Percentiles rank a stretch among this genome's conserved stretches.
Evolutionary conservation across 2,888 invertebrate genomes (phyloP).

Genomic region (Ormyrus pomaceus): DNA sequence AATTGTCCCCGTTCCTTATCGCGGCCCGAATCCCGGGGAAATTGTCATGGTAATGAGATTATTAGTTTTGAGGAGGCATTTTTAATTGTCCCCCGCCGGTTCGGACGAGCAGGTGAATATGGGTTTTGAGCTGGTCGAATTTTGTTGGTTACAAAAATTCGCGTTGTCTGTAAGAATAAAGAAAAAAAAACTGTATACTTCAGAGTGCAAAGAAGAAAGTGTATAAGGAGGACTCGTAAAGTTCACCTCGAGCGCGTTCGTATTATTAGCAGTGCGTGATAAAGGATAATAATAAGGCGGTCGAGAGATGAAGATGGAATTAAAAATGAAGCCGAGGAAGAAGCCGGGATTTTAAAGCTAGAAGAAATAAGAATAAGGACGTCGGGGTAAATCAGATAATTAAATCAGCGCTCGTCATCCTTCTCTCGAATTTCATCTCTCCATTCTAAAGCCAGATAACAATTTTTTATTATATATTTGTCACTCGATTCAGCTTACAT

Average conservation of each 20-base stretch:
- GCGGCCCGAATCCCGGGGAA: conserved; percentile 25
- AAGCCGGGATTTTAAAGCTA: conserved; percentile 24
- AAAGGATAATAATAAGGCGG: conserved; percentile 31
- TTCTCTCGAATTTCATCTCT: conserved; percentile 30
- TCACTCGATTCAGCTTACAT: conserved; percentile 29
- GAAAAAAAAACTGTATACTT: too few relatives aligned
- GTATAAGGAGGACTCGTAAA: not conserved
- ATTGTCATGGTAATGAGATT: conserved; percentile 2
- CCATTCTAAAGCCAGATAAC: conserved; percentile 3
- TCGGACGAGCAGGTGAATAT: not conserved
- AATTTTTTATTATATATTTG: conserved; percentile 27
- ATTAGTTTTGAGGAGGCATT: not conserved
- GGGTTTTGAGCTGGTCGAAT: not conserved
- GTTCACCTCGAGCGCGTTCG: not conserved
- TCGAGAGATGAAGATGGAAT: conserved; percentile 34
- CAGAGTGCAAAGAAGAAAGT: too few relatives aligned
- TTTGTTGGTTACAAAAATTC: not conserved
- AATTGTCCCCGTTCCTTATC: conserved; percentile 39
- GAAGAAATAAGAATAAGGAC: conserved; percentile 38
- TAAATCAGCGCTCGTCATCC: conserved; percentile 51
- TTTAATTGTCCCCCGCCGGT: not conserved
- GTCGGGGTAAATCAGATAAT: conserved; percentile 54
- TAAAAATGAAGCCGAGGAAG: conserved; percentile 16
- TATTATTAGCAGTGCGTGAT: conserved; percentile 8
- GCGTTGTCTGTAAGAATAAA: too few relatives aligned